Percentiles rank a stretch among this genome's conserved stretches.
These are phyloP conservation scores for Julus scandinavius DNA, from an alignment of 2,888 invertebrate species.

Conservation along the genomic window DNA sequence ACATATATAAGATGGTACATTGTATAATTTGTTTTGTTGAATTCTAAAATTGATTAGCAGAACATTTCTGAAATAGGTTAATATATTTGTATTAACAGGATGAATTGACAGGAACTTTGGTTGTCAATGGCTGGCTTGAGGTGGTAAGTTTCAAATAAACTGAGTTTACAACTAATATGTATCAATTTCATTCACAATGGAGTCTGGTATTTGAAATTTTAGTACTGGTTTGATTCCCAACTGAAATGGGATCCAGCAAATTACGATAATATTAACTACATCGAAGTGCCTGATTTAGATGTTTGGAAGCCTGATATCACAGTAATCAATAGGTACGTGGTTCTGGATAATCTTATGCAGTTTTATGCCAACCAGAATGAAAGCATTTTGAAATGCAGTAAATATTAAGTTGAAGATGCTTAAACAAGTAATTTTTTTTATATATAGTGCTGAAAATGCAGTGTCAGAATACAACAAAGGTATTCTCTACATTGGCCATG, in stretches of 20 bases:
- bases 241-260: conserved; percentile 37
- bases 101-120: conserved; percentile 46
- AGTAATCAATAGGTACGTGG: conserved; percentile 31
- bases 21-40: not conserved
- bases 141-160: not conserved
- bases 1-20: conserved; percentile 42
- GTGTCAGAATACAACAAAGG: not conserved
- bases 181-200: not conserved
- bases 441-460: not conserved
- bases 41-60: not conserved
- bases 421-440: not conserved
- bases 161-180: not conserved
- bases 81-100: not conserved
- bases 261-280: not conserved
- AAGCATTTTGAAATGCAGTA: not conserved
- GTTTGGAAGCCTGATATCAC: conserved; percentile 48
- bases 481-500: not conserved
- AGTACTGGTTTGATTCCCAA: conserved; percentile 35
- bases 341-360: not conserved
- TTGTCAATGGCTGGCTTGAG: conserved; percentile 43
- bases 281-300: not conserved
- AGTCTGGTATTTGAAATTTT: not conserved
- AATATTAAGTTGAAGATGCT: not conserved
- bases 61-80: not conserved
- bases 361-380: not conserved